Evolutionary conservation across 2,113 vertebrate genomes (phyloP).

Genomic region (Neopipo cinnamomea): DNA sequence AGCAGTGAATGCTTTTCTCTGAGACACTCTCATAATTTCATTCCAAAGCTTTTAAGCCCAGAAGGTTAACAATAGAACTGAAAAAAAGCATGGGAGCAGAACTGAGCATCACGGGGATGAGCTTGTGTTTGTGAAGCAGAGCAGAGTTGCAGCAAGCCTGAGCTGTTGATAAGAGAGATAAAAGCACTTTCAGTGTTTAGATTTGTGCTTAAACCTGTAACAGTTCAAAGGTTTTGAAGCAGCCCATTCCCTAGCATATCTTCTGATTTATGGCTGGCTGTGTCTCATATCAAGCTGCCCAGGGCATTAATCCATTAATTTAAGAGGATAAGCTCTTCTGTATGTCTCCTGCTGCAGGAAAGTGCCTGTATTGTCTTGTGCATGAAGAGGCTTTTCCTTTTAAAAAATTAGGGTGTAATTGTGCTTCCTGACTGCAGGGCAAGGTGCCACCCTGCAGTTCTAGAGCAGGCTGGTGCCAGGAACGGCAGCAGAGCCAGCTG

Average conservation of each 20-base stretch:
- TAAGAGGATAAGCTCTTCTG: not conserved
- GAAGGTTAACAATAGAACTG: not conserved
- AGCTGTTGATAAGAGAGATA: not conserved
- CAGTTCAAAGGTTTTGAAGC: not conserved
- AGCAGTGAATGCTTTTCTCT: not conserved
- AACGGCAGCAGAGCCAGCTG: not conserved
- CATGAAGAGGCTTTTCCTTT: not conserved
- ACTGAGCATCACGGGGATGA: not conserved
- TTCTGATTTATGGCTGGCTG: not conserved
- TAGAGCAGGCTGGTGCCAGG: not conserved
- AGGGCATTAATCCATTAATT: not conserved
- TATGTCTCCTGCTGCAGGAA: not conserved
- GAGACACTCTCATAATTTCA: not conserved
- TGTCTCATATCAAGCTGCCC: not conserved
- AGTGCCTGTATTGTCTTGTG: not conserved
- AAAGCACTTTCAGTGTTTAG: slow-evolving; percentile 17
- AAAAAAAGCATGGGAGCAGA: not conserved
- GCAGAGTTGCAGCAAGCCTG: not conserved
- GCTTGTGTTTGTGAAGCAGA: not conserved
- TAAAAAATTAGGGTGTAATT: accelerated
- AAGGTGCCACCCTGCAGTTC: not conserved
- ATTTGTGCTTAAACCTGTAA: not conserved
- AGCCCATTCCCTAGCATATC: not conserved
- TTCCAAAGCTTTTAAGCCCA: not conserved
- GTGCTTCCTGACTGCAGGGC: not conserved